A percentile compares a stretch with the other conserved stretches of the same genome.
Conservation (phyloP, 2,888 invertebrate species). For the Caenorhabditis sp. region DNA sequence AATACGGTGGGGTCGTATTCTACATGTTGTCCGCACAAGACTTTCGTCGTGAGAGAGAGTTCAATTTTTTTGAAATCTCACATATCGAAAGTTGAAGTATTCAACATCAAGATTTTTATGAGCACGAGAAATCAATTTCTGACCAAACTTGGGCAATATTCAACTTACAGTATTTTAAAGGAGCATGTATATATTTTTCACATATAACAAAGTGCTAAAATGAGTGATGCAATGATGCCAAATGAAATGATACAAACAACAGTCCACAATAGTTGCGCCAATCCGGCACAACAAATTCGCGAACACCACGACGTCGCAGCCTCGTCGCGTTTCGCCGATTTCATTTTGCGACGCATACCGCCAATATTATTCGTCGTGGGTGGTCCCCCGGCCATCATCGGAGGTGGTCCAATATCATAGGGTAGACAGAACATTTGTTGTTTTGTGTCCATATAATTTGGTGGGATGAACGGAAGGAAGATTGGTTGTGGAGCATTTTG, state of each 20-base stretch:
- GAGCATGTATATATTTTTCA: constrained; percentile 2
- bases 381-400: not conserved
- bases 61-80: no score
- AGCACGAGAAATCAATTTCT: no score
- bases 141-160: no score
- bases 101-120: no score
- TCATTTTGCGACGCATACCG: constrained; percentile 18
- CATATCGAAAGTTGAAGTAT: no score
- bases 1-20: no score
- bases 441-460: constrained; percentile 14
- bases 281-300: constrained; percentile 57
- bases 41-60: no score
- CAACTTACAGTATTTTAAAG: no score
- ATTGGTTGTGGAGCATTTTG: constrained; percentile 18
- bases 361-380: not conserved
- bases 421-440: constrained; percentile 2
- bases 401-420: not conserved
- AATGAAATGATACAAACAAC: constrained; percentile 52
- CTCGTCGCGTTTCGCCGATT: constrained; percentile 4
- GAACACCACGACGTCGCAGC: constrained; percentile 32
- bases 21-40: no score
- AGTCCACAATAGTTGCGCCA: constrained; percentile 58
- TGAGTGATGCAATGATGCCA: constrained; percentile 50
- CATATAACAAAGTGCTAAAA: constrained; percentile 49
- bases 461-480: constrained; percentile 21